Conservation (phyloP, 2,888 invertebrate species). For the Agrilus biguttatus region DNA sequence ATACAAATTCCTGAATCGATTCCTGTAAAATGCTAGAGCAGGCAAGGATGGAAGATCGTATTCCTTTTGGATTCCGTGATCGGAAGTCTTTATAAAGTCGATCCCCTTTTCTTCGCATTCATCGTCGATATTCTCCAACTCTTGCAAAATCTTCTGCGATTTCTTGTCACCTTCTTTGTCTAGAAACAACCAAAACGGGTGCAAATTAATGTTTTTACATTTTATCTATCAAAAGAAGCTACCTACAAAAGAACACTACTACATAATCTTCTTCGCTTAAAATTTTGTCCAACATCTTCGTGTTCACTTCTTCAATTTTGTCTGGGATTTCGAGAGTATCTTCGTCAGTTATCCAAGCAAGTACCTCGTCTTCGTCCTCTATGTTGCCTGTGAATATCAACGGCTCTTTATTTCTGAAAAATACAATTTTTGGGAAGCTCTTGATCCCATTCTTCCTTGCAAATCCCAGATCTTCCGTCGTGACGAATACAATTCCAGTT, state of each 20-base stretch:
- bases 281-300: constrained; percentile 80
- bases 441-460: constrained; percentile 80
- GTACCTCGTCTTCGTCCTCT: constrained; percentile 80
- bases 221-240: not conserved
- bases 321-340: constrained; percentile 83
- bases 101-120: constrained; percentile 86
- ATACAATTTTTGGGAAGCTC: constrained; percentile 69
- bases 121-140: constrained; percentile 84
- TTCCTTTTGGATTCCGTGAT: constrained; percentile 73
- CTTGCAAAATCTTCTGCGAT: constrained; percentile 74
- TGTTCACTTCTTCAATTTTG: constrained; percentile 84
- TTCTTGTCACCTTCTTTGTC: constrained; percentile 84
- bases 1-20: constrained; percentile 79
- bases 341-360: constrained; percentile 84
- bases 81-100: constrained; percentile 83
- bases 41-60: constrained; percentile 73
- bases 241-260: constrained; percentile 87
- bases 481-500: constrained; percentile 85
- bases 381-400: constrained; percentile 69
- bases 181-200: constrained; percentile 23
- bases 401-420: constrained; percentile 86
- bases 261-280: constrained; percentile 76
- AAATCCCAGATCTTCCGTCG: constrained; percentile 68
- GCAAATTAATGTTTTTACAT: not conserved
- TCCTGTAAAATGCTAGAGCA: constrained; percentile 73